phyloP scores from a whole-genome alignment of 2,888 invertebrate genomes.

The Mesoligia furuncula region DNA sequence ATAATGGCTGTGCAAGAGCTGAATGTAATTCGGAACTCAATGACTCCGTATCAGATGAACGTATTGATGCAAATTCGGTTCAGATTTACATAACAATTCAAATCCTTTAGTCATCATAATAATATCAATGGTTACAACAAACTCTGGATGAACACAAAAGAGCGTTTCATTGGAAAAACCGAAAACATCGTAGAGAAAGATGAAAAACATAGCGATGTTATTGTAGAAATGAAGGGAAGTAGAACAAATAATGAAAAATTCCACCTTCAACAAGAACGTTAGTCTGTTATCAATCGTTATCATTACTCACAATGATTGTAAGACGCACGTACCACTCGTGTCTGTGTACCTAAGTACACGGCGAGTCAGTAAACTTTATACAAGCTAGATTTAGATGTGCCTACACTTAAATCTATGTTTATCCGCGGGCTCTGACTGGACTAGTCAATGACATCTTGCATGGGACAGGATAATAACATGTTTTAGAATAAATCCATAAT shows the following conservation, averaged over 20 bases:
- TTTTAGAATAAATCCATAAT: slow-evolving; percentile 29
- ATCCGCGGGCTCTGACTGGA: slow-evolving; percentile 34
- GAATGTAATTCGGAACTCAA: slow-evolving; percentile 27
- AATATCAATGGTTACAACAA: neutral
- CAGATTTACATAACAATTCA: slow-evolving; percentile 1
- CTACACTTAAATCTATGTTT: slow-evolving; percentile 58
- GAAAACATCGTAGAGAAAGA: neutral
- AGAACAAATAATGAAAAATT: slow-evolving; percentile 32
- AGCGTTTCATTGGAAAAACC: neutral
- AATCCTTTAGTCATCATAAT: neutral
- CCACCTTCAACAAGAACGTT: slow-evolving; percentile 48
- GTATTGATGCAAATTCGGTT: slow-evolving; percentile 15
- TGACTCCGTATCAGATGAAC: slow-evolving; percentile 2
- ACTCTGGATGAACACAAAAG: neutral
- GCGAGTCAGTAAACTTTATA: slow-evolving; percentile 65
- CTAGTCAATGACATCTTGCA: slow-evolving; percentile 44
- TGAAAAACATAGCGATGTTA: neutral
- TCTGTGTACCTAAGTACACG: slow-evolving; percentile 43
- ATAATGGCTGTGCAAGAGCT: slow-evolving; percentile 8
- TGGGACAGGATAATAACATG: slow-evolving; percentile 11
- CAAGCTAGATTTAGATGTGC: slow-evolving; percentile 55
- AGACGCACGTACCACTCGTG: slow-evolving; percentile 48
- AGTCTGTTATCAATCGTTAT: slow-evolving; percentile 63
- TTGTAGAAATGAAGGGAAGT: slow-evolving; percentile 5
- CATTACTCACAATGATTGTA: slow-evolving; percentile 56